Base-by-base conservation (phyloP, 2,888 invertebrate genomes). In the Watsonalla binaria region DNA sequence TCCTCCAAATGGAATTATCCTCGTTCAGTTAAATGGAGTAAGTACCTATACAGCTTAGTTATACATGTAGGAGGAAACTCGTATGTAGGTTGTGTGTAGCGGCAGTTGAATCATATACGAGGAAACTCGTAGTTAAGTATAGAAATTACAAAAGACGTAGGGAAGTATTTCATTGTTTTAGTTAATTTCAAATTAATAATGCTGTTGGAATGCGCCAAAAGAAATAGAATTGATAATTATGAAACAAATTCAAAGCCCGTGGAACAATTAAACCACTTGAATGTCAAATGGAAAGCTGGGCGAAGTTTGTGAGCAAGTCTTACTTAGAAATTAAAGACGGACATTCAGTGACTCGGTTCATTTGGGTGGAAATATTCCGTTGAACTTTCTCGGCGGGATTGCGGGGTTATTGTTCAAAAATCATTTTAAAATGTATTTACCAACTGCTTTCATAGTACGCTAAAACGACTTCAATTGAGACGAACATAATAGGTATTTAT, bases 191-290 rank as follows among this genome's bases (percentile, higher is more conserved):
- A 42, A 42, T 42, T 42, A 42, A 42, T 42, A 11, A 42, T 5
- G 11, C 42, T 5, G 11, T 42, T 2, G 42, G 11, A 42, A 42
- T 11, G 42, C 42, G 11, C 6, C 42, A 76, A 76, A 78, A 79
- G 74, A 74, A 70, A 65, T 65, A 65, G 68, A 76, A 78, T 65
- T 66, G 65, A 68, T 78, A 74, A 73, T 77, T 78, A 74, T 74
- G 70, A 76, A 76, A 72, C 73, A 74, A 76, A 76, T 79, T 79
- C 73, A 76, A 76, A 79, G 78, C 76, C 78, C 72, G 64, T 72
- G 72, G 74, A 76, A 84, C 80, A 84, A 84, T 86, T 85, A 84
- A 81, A 82, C 78, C 74, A 72, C 77, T 78, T 76, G 74, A 78
- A 79, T 80, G 79, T 82, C 79, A 80, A 80, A 80, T 76, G 78